Evolutionary conservation across 2,888 invertebrate species (phyloP).

Genomic region (Eremobia ochroleuca): DNA sequence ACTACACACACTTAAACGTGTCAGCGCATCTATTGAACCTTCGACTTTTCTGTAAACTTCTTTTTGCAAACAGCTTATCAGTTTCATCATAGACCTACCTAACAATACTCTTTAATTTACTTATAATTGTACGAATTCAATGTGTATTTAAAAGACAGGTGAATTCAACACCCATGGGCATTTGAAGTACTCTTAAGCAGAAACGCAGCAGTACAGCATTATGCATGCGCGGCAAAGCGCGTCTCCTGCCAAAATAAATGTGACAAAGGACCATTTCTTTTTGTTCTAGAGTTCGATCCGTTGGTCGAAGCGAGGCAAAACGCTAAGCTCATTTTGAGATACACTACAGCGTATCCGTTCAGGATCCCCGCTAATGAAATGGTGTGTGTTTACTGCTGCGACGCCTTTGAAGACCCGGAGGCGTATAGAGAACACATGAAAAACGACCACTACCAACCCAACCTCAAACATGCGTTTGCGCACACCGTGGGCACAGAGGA

Average conservation of each 20-base stretch:
- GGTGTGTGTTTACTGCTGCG: constrained; percentile 82
- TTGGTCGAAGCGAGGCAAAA: constrained; percentile 79
- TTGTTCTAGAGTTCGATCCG: constrained; percentile 82
- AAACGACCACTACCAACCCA: constrained; percentile 71
- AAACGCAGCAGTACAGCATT: background rate
- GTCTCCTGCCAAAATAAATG: constrained; percentile 49
- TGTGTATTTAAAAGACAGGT: background rate
- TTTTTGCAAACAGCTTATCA: background rate
- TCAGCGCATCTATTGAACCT: background rate
- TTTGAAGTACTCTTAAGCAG: background rate
- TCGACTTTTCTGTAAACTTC: background rate
- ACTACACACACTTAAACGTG: background rate
- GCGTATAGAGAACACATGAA: constrained; percentile 79
- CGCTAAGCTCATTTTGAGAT: constrained; percentile 79
- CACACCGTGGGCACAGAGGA: constrained; percentile 65
- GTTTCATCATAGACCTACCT: background rate
- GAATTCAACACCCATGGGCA: background rate
- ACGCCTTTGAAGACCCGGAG: constrained; percentile 73
- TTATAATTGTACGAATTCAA: background rate
- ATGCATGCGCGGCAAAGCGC: constrained; percentile 1
- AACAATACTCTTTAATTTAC: background rate
- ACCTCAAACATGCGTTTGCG: constrained; percentile 75
- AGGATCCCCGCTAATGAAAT: constrained; percentile 77
- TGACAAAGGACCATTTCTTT: constrained; percentile 76
- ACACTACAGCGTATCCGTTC: constrained; percentile 81